Percentiles rank a stretch among this genome's conserved stretches.
phyloP scores from a whole-genome alignment of 1,140 invertebrate species.

The Hycleus phaleratus region DNA sequence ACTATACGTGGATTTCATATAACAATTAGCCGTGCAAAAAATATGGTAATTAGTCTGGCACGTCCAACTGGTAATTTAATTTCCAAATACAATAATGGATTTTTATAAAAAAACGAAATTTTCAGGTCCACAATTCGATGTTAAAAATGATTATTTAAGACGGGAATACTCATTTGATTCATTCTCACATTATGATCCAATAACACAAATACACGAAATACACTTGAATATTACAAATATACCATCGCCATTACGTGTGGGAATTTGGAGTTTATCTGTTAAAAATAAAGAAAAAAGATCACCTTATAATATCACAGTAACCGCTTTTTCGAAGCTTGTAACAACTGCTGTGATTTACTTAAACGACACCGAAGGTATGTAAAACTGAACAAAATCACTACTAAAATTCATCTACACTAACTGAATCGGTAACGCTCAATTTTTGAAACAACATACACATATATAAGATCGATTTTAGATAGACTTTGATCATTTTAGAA shows the following conservation, averaged over 20 bases:
- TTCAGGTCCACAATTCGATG: slow-evolving; percentile 23
- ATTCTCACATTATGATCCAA: slow-evolving; percentile 16
- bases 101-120: background rate
- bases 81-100: background rate
- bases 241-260: slow-evolving; percentile 11
- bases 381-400: background rate
- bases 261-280: slow-evolving; percentile 26
- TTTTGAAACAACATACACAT: background rate
- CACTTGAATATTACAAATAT: slow-evolving; percentile 24
- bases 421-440: slow-evolving; percentile 3
- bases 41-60: slow-evolving; percentile 9
- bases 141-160: slow-evolving; percentile 16
- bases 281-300: slow-evolving; percentile 8
- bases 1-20: slow-evolving; percentile 29
- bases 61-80: slow-evolving; percentile 23
- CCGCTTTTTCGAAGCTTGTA: slow-evolving; percentile 19
- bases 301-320: slow-evolving; percentile 27
- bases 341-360: slow-evolving; percentile 4
- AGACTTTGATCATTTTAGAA: slow-evolving; percentile 7
- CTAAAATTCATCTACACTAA: slow-evolving; percentile 3
- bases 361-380: too few species aligned
- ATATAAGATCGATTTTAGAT: slow-evolving; percentile 1
- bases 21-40: slow-evolving; percentile 13
- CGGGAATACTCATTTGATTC: slow-evolving; percentile 19
- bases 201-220: slow-evolving; percentile 18